phyloP scores from a whole-genome alignment of 2,888 invertebrate genomes.

The Limnephilus marmoratus region DNA sequence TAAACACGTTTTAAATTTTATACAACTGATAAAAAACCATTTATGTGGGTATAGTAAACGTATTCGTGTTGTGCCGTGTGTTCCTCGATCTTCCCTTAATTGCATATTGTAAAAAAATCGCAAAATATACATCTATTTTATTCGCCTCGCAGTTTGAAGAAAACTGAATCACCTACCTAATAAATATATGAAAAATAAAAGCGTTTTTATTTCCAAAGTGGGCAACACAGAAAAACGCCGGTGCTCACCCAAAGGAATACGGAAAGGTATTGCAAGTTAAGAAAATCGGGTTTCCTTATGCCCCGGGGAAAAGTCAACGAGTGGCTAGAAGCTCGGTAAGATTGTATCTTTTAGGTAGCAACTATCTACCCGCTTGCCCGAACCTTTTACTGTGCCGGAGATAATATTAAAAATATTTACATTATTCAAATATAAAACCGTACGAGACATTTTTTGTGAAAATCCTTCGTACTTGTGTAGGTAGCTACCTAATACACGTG shows the following conservation, averaged over 20 bases:
- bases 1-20: too few species aligned
- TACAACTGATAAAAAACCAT: too few species aligned
- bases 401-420: slow-evolving; percentile 17
- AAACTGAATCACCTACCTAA: neutral
- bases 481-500: neutral
- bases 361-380: neutral
- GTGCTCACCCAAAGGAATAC: slow-evolving; percentile 46
- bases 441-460: neutral
- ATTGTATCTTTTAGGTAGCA: slow-evolving; percentile 15
- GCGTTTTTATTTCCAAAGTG: slow-evolving; percentile 64
- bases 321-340: slow-evolving; percentile 21
- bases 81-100: too few species aligned
- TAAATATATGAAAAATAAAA: slow-evolving; percentile 62
- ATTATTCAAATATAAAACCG: neutral
- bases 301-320: slow-evolving; percentile 41
- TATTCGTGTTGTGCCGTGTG: too few species aligned
- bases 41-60: too few species aligned
- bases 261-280: slow-evolving; percentile 60
- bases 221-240: slow-evolving; percentile 48
- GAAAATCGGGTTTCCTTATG: slow-evolving; percentile 59
- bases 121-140: neutral
- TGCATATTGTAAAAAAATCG: neutral
- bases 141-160: slow-evolving; percentile 10
- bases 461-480: neutral
- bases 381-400: slow-evolving; percentile 21